These are phyloP conservation scores for Datnioides undecimradiatus DNA, from an alignment of 2,113 vertebrate species.

Conservation along the genomic window DNA sequence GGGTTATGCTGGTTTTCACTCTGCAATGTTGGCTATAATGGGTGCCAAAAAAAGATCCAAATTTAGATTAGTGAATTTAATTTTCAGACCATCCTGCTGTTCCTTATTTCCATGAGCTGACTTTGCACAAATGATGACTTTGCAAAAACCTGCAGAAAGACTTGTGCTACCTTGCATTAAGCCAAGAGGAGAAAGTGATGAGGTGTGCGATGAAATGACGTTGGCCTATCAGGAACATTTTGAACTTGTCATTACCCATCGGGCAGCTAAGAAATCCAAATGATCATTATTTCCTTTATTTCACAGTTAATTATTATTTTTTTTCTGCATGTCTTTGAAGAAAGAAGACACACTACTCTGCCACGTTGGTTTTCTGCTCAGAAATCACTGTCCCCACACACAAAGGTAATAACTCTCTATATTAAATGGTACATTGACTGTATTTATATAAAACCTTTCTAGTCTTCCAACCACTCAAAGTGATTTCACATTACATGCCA, in stretches of 20 bases:
- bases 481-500: too few relatives aligned
- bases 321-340: not conserved
- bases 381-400: not conserved
- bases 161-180: conserved; percentile 2
- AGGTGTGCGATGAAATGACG: conserved; percentile 29
- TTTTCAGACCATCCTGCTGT: conserved; percentile 10
- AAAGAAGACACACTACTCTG: not conserved
- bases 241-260: not conserved
- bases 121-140: conserved; percentile 53
- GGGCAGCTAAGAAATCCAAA: not conserved
- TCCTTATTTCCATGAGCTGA: conserved; percentile 40
- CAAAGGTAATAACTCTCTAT: not conserved
- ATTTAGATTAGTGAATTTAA: conserved; percentile 30
- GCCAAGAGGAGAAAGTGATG: conserved; percentile 36
- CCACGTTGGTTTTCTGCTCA: not conserved
- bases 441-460: too few relatives aligned
- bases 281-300: not conserved
- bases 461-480: too few relatives aligned
- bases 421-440: too few relatives aligned
- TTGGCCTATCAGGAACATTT: not conserved
- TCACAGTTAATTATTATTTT: not conserved
- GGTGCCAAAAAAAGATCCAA: not conserved
- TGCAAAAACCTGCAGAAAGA: conserved; percentile 34
- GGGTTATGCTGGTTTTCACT: not conserved
- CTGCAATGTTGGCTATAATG: not conserved